phyloP scores from a whole-genome alignment of 2,888 invertebrate genomes.

The Drosophila atripex region DNA sequence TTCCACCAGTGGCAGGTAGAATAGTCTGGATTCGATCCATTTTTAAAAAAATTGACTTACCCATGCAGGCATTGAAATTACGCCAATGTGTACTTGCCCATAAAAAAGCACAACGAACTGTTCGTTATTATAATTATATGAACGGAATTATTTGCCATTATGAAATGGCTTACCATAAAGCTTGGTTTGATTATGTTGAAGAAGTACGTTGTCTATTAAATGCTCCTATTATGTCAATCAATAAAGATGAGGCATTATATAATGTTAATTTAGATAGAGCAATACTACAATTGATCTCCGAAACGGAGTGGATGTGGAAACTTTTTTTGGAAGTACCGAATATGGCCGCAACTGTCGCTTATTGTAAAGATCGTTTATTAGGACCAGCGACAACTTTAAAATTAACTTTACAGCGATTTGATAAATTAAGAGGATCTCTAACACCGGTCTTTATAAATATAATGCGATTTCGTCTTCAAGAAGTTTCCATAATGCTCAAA shows the following conservation, averaged over 20 bases:
- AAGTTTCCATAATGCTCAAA: slow-evolving; percentile 89
- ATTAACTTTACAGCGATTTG: slow-evolving; percentile 86
- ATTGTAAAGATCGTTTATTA: slow-evolving; percentile 87
- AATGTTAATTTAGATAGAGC: slow-evolving; percentile 90
- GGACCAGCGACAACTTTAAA: slow-evolving; percentile 17
- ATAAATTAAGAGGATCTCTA: slow-evolving; percentile 85
- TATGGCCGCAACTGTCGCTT: slow-evolving; percentile 89
- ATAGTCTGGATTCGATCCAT: slow-evolving; percentile 93
- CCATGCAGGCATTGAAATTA: slow-evolving; percentile 86
- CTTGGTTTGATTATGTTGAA: slow-evolving; percentile 91
- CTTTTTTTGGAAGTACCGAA: slow-evolving; percentile 90
- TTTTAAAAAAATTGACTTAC: slow-evolving; percentile 88
- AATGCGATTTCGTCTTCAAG: slow-evolving; percentile 88
- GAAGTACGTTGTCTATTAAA: slow-evolving; percentile 87
- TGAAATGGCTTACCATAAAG: slow-evolving; percentile 92
- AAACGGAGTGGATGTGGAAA: slow-evolving; percentile 92
- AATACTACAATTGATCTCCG: slow-evolving; percentile 89
- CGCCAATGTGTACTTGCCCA: slow-evolving; percentile 85
- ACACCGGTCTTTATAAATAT: slow-evolving; percentile 87
- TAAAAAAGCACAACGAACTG: slow-evolving; percentile 89
- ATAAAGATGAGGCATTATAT: slow-evolving; percentile 87
- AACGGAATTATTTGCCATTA: slow-evolving; percentile 92
- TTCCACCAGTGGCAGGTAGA: slow-evolving; percentile 92
- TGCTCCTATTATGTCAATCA: slow-evolving; percentile 88
- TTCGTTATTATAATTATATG: slow-evolving; percentile 91